Conservation (phyloP, 2,888 invertebrate genomes). For the Nemotelus nigrinus region DNA sequence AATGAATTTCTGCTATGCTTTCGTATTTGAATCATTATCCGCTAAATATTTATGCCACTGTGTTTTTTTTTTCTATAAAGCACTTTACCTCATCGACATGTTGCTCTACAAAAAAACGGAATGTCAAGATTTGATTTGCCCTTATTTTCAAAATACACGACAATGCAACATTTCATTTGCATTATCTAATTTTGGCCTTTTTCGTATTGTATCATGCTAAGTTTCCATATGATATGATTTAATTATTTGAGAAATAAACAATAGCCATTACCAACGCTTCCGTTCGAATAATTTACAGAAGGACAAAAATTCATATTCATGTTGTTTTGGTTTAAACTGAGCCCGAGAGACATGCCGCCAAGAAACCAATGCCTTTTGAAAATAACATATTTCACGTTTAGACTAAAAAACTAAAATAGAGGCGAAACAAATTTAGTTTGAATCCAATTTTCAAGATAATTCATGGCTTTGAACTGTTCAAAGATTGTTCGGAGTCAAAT, state of each 20-base stretch:
- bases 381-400: constrained; percentile 64
- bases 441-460: constrained; percentile 38
- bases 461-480: not conserved
- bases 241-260: too few species aligned
- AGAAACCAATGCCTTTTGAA: constrained; percentile 78
- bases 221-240: too few species aligned
- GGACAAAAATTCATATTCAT: constrained; percentile 53
- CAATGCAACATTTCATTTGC: not conserved
- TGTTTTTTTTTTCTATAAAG: not conserved
- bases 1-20: constrained; percentile 41
- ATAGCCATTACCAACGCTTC: constrained; percentile 19
- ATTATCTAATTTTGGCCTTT: not conserved
- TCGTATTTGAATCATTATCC: constrained; percentile 1
- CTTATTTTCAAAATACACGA: too few species aligned
- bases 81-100: not conserved
- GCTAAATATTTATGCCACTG: constrained; percentile 33
- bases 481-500: not conserved
- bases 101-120: not conserved
- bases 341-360: constrained; percentile 74
- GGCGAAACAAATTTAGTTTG: constrained; percentile 61
- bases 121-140: not conserved
- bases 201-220: too few species aligned
- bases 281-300: constrained; percentile 61
- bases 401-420: constrained; percentile 7
- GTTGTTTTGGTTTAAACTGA: constrained; percentile 50